These are phyloP conservation scores for Ophonus ardosiacus DNA, from an alignment of 2,888 invertebrate species.

Conservation along the genomic window DNA sequence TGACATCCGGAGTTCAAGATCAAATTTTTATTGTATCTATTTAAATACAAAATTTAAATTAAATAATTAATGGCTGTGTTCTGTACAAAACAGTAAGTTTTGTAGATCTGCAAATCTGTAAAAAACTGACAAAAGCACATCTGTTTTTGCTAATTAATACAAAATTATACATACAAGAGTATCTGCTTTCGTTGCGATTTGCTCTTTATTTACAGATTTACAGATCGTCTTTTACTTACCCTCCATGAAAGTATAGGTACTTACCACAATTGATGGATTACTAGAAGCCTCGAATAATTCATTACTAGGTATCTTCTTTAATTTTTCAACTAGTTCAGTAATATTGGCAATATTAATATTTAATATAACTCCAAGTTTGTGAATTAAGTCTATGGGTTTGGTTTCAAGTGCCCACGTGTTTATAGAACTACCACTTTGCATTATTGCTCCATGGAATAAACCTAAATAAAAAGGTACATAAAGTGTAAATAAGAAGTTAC, in stretches of 20 bases:
- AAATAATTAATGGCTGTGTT: no score
- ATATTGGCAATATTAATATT: conserved; percentile 75
- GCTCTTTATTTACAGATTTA: no score
- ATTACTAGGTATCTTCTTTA: conserved; percentile 73
- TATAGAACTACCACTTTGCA: conserved; percentile 75
- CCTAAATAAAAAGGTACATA: background rate
- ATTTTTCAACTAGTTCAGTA: conserved; percentile 73
- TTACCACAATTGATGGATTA: background rate
- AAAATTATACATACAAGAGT: no score
- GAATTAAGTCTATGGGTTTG: conserved; percentile 74
- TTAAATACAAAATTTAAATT: no score
- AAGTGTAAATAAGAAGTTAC: background rate
- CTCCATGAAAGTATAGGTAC: background rate
- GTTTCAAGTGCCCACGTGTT: conserved; percentile 75
- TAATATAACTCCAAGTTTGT: conserved; percentile 75
- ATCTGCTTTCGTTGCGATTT: no score
- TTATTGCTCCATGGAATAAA: conserved; percentile 74
- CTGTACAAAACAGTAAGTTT: no score
- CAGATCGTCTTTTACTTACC: background rate
- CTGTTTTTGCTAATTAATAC: no score
- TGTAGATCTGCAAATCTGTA: no score
- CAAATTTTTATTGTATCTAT: no score
- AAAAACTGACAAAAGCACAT: no score
- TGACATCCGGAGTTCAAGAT: no score
- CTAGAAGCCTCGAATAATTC: conserved; percentile 69